phyloP scores from a whole-genome alignment of 2,113 vertebrate genomes.

The Alectura lathami region DNA sequence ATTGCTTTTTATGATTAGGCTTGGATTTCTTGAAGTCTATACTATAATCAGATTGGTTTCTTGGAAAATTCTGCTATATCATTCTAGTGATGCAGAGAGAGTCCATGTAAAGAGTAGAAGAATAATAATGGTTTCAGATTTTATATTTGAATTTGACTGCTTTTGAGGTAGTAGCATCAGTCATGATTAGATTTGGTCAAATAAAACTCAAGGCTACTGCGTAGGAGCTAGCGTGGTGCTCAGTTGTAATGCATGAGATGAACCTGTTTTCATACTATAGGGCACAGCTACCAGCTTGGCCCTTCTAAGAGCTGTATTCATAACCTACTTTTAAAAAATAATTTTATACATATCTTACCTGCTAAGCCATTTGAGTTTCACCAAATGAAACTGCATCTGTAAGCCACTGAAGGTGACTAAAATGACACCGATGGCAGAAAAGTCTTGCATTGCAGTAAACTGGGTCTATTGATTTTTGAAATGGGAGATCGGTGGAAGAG shows the following conservation, averaged over 20 bases:
- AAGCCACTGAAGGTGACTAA: background rate
- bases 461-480: conserved; percentile 37
- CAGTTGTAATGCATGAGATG: background rate
- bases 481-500: conserved; percentile 39
- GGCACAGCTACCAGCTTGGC: background rate
- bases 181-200: background rate
- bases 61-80: background rate
- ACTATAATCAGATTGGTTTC: background rate
- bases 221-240: background rate
- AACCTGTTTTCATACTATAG: background rate
- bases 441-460: background rate
- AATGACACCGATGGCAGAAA: background rate
- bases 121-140: background rate
- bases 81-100: background rate
- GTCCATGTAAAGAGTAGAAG: background rate
- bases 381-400: background rate
- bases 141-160: background rate
- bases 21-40: background rate
- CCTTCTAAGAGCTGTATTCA: background rate
- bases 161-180: background rate
- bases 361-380: background rate
- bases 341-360: background rate
- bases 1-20: background rate
- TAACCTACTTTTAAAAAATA: background rate
- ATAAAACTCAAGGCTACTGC: conserved; percentile 8